Conservation (phyloP, 1,140 invertebrate species). For the Hyphantria cunea region DNA sequence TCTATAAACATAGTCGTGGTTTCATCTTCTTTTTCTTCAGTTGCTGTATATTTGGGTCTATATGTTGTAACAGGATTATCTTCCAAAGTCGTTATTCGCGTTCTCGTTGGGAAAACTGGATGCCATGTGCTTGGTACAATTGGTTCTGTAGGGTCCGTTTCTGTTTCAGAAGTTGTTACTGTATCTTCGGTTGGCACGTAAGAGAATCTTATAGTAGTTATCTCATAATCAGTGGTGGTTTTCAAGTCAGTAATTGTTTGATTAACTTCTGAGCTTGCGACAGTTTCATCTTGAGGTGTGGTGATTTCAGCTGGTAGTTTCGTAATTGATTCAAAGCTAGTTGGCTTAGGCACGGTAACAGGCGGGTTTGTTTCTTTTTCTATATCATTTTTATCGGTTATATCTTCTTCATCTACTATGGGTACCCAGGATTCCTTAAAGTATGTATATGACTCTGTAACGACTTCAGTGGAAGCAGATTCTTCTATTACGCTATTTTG, state of each 20-base stretch:
- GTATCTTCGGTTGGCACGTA: constrained; percentile 62
- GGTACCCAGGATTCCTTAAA: constrained; percentile 49
- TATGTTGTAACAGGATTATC: constrained; percentile 68
- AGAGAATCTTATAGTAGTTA: constrained; percentile 72
- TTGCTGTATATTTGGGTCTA: constrained; percentile 61
- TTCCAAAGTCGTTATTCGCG: constrained; percentile 50
- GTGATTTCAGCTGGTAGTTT: constrained; percentile 68
- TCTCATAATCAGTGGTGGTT: constrained; percentile 61
- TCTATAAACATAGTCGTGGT: constrained; percentile 47
- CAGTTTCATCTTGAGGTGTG: constrained; percentile 62
- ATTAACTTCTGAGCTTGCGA: constrained; percentile 46
- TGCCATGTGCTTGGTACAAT: constrained; percentile 49
- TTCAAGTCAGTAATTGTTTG: constrained; percentile 41
- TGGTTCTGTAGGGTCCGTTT: constrained; percentile 38
- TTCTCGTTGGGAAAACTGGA: constrained; percentile 55
- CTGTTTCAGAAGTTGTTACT: constrained; percentile 27
- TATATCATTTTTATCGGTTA: constrained; percentile 37
- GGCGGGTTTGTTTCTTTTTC: constrained; percentile 54
- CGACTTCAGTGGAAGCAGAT: constrained; percentile 19
- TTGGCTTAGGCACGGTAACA: constrained; percentile 60
- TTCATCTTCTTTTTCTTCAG: constrained; percentile 45
- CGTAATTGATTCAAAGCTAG: constrained; percentile 74
- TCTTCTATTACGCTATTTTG: constrained; percentile 57
- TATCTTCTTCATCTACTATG: constrained; percentile 37
- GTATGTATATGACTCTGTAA: constrained; percentile 41